Evolutionary conservation across 2,113 vertebrate genomes (phyloP), one percentile per base, ranked within the genome.

Genomic region (Hylia prasina): DNA sequence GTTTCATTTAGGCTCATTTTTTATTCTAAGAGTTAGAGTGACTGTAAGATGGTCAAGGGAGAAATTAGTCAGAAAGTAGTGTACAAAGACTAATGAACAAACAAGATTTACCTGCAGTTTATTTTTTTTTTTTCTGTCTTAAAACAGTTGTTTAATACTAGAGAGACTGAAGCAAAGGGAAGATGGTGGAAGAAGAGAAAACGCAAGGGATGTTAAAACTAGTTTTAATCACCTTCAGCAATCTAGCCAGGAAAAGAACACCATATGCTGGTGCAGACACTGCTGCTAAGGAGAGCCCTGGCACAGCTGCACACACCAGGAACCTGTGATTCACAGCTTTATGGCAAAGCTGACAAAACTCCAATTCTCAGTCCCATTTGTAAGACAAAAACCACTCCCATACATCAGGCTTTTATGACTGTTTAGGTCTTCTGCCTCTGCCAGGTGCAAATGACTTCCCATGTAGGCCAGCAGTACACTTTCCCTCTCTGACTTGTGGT

Each of bases 371-470:
- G 22, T 87, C 27, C 50, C 30, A 31, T 71, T 91, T 82, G 42
- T 71, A 91, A 94, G 47, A 79, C n/a, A 82, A 91, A 91, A 90
- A 27, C 0, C 28, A 15, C 33, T 93, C 82, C 91, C 63, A 51
- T 86, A n/a, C 50, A 80, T 66, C 66, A 94, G 82, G 20, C 21
- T 73, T 96, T 93, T 94, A 95, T 58, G 70, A 57, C 45, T 93
- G 48, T 35, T 65, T 30, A 79, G 45, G 70, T 90, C 54, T 96
- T 95, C 58, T 6, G 39, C n/a, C 18, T 80, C 78, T 96, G 65
- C 84, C 93, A 94, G 94, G 87, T 96, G 91, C 82, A 96, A 93
- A 91, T 80, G 50, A 80, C 30, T 95, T 85, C 69, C 85, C 58
- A 50, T 35, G 25, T 45, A 90, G 70, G 35, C 63, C 66, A 87